Evolutionary conservation across 2,888 invertebrate species (phyloP).

Genomic region (Hypomecis punctinalis): DNA sequence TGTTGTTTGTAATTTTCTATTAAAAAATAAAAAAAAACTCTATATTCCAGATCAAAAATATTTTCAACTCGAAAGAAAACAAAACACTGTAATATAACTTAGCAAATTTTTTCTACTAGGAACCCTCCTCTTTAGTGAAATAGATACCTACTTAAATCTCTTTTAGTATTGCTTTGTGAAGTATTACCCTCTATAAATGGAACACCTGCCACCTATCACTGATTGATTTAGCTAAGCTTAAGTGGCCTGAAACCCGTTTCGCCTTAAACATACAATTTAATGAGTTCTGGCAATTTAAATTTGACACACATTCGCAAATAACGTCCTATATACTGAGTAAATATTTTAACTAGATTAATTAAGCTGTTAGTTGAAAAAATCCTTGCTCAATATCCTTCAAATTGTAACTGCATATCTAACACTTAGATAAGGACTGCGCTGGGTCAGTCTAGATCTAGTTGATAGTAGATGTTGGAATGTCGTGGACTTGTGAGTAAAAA

Average conservation of each 20-base stretch:
- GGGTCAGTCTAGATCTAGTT: constrained; percentile 5
- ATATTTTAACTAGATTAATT: constrained; percentile 16
- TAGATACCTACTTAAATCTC: neutral
- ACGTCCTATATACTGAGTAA: constrained; percentile 3
- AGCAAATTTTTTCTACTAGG: no score
- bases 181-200: constrained; percentile 2
- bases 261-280: constrained; percentile 22
- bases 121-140: no score
- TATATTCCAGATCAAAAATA: no score
- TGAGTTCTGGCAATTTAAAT: constrained; percentile 18
- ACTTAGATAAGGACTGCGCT: constrained; percentile 15
- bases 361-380: constrained; percentile 23
- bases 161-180: neutral
- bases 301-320: constrained; percentile 12
- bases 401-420: constrained; percentile 28
- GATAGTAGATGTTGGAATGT: constrained; percentile 7
- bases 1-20: no score
- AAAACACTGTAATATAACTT: no score
- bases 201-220: constrained; percentile 8
- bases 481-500: constrained; percentile 8
- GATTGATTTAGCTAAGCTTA: constrained; percentile 12
- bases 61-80: no score
- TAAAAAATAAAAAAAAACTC: no score
- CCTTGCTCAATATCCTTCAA: constrained; percentile 21
- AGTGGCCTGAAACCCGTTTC: constrained; percentile 8